A percentile compares a stretch with the other conserved stretches of the same genome.
phyloP scores from a whole-genome alignment of 1,140 invertebrate genomes.

The Drosophila lowei region DNA sequence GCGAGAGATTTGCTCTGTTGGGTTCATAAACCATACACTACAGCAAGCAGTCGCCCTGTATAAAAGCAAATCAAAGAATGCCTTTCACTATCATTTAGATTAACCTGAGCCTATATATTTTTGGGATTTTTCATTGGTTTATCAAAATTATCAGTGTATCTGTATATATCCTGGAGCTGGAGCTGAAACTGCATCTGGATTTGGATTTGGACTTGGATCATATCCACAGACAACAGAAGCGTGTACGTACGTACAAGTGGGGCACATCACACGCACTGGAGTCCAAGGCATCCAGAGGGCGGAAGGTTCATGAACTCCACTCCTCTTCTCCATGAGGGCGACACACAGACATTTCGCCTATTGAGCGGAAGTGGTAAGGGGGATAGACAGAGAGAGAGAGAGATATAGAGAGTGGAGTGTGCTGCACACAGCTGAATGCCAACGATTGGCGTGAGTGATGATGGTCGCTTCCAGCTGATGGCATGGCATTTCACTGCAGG shows the following conservation, averaged over 20 bases:
- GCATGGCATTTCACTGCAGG: slow-evolving; percentile 3
- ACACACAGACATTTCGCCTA: slow-evolving; percentile 1
- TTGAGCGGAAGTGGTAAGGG: slow-evolving; percentile 31
- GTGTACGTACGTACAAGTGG: slow-evolving; percentile 37
- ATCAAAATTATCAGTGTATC: slow-evolving; percentile 46
- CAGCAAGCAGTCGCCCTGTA: too few species aligned
- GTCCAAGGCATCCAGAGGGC: neutral
- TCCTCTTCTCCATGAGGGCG: neutral
- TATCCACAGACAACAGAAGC: too few species aligned
- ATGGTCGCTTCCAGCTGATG: slow-evolving; percentile 9
- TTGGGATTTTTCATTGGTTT: slow-evolving; percentile 20
- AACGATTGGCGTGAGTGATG: slow-evolving; percentile 10
- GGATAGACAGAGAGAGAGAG: neutral
- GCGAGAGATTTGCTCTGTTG: slow-evolving; percentile 1
- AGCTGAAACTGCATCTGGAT: too few species aligned
- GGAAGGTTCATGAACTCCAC: too few species aligned
- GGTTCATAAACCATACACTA: too few species aligned
- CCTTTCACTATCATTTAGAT: neutral
- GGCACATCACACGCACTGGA: too few species aligned
- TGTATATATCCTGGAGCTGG: too few species aligned
- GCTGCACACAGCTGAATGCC: neutral
- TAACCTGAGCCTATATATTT: slow-evolving; percentile 4
- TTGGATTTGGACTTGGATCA: neutral
- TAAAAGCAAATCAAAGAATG: slow-evolving; percentile 7
- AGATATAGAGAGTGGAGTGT: neutral